Evolutionary conservation across 2,888 invertebrate genomes (phyloP).

Genomic region (Phaedon cochleariae): DNA sequence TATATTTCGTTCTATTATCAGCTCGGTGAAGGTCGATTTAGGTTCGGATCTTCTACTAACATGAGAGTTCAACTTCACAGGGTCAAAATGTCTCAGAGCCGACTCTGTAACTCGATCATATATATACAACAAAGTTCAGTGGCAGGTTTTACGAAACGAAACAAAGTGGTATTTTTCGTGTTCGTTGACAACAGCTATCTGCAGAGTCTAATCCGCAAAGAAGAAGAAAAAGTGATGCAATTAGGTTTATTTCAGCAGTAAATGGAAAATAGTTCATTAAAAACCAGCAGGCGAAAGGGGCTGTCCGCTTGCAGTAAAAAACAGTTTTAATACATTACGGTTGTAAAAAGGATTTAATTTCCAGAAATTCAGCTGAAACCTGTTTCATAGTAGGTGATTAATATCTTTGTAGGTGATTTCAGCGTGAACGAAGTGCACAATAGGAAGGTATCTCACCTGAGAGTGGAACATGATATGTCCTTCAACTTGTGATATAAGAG

Average conservation of each 20-base stretch:
- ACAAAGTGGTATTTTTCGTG: neutral
- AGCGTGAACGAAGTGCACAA: too few relatives aligned
- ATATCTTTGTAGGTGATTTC: neutral
- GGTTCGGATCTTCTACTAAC: too few relatives aligned
- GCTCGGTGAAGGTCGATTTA: too few relatives aligned
- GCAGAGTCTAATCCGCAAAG: neutral
- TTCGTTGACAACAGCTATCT: conserved; percentile 7
- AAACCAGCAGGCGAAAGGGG: conserved; percentile 28
- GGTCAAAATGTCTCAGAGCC: too few relatives aligned
- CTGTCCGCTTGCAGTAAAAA: conserved; percentile 7
- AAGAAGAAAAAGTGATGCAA: conserved; percentile 10
- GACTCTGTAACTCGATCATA: neutral
- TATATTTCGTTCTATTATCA: too few relatives aligned
- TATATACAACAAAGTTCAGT: neutral
- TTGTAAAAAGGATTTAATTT: conserved; percentile 12
- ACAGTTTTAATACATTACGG: conserved; percentile 9
- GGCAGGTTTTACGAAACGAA: neutral
- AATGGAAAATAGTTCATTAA: conserved; percentile 39
- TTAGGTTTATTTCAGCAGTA: conserved; percentile 29
- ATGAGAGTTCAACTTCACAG: too few relatives aligned
- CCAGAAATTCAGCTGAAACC: neutral
- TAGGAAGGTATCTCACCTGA: too few relatives aligned
- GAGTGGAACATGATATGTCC: too few relatives aligned
- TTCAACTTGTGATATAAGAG: too few relatives aligned
- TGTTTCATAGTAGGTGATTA: neutral